Base-by-base conservation (phyloP, 2,797 vertebrate genomes). In the Craterocephalus amniculus region DNA sequence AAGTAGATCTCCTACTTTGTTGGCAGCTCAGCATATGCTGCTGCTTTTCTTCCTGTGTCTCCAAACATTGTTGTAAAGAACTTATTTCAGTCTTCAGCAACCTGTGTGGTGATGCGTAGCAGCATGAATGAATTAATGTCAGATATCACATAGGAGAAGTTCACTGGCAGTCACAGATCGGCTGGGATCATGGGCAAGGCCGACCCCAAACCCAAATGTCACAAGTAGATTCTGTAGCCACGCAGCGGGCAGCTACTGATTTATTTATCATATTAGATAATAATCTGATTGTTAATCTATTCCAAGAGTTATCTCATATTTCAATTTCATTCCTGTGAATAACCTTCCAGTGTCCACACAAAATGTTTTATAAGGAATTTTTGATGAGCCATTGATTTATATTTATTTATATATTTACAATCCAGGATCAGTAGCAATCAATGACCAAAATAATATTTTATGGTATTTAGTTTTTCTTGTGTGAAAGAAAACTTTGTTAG, bases 1-100 rank as follows among this genome's bases (percentile, higher is more conserved):
- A 77, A 95, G 95, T 52, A 40, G 6, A 49, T n/a, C 5, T 22
- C n/a, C 18, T 24, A 0, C 5, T n/a, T 67, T 13, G 22, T 32
- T 43, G 38, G 24, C n/a, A 26, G 20, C 18, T 8, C 34, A 35
- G 2, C 22, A 1, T 3, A 11, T 43, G 8, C 36, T 54, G 27
- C 60, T 54, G 11, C 13, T 31, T 52, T 9, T 57, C 35, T 43
- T 45, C 43, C 20, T 20, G 8, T 6, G 24, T 27, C 24, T 48
- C 20, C 45, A 48, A 48, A 48, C 45, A 20, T 18, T 18, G 38
- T 18, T 18, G 38, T 45, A 2, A 20, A 45, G 2, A 45, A 8
- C 20, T 45, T n/a, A 43, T 6, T n/a, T n/a, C 20, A 22, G 45
- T 22, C n/a, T 1, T 4, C 16, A 45, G 6, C 43, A 45, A 8